phyloP scores from a whole-genome alignment of 2,113 vertebrate species.

The Lathamus discolor region DNA sequence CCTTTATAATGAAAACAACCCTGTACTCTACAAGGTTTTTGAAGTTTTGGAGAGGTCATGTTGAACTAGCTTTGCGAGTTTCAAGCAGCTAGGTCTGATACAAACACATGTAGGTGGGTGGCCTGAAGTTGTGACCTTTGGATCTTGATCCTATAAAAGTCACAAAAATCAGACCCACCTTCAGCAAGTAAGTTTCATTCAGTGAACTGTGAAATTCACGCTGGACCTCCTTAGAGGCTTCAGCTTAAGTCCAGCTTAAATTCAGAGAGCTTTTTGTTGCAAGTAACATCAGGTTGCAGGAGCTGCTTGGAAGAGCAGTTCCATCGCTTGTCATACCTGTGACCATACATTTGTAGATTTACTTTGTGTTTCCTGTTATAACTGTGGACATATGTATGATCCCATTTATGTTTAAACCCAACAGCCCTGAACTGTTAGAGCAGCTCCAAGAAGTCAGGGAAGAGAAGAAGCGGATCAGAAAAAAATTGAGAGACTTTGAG shows the following conservation, averaged over 20 bases:
- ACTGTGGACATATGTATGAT: neutral
- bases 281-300: neutral
- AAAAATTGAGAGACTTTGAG: constrained; percentile 95
- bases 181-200: neutral
- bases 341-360: neutral
- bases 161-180: neutral
- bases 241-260: neutral
- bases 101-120: neutral
- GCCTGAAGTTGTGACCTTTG: neutral
- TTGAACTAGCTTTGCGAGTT: neutral
- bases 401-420: neutral
- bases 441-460: constrained; percentile 94
- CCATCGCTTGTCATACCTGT: fast-evolving
- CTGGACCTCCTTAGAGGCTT: neutral
- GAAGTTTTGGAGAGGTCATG: neutral
- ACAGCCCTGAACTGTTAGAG: constrained; percentile 91
- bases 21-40: neutral
- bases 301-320: neutral
- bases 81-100: neutral
- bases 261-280: neutral
- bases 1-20: neutral
- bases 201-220: neutral
- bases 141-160: neutral
- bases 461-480: constrained; percentile 94
- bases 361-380: neutral